Base-by-base conservation (phyloP, 2,797 vertebrate genomes). In the Poeciliopsis gracilis region DNA sequence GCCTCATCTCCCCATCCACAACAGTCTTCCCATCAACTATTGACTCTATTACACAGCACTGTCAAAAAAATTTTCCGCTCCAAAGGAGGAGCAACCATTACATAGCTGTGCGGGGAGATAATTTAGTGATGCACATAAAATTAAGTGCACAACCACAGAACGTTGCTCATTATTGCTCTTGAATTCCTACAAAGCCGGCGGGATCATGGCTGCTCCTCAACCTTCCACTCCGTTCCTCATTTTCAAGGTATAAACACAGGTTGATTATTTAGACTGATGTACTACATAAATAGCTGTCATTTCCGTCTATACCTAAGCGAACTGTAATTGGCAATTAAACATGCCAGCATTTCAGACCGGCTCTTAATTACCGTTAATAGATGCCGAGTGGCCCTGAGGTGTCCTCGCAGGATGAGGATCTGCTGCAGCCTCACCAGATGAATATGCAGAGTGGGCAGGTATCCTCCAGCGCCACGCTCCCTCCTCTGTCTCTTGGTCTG, bases 281-380 rank as follows among this genome's bases (percentile, higher is more conserved):
- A 72, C 77, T 90, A 86, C 90, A 95, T 89, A 94, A 94, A 93
- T 93, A 93, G 90, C 90, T 93, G 92, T 90, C 93, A 93, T 94
- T 93, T 91, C 86, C 91, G 90, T 92, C 91, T 87, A 92, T 91
- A 93, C 88, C 93, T 93, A 91, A 91, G 88, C 87, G 84, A 91
- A 89, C 91, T 89, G 86, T 94, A 95, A 95, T 95, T 95, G 93
- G 81, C 92, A 95, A 96, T 95, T 95, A 95, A 93, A 91, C 86
- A 93, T 89, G 93, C 89, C 90, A 84, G 90, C 85, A 79, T 91
- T 91, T 93, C 94, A 90, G 92, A 90, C 92, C 78, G 79, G 89
- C 88, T 94, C 91, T 95, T 96, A 95, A 96, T 95, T 95, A 95
- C 85, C 51, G 83, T 92, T 95, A 93, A 95, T 93, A 92, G 95